Evolutionary conservation across 2,797 vertebrate genomes (phyloP).

Genomic region (Selene dorsalis): DNA sequence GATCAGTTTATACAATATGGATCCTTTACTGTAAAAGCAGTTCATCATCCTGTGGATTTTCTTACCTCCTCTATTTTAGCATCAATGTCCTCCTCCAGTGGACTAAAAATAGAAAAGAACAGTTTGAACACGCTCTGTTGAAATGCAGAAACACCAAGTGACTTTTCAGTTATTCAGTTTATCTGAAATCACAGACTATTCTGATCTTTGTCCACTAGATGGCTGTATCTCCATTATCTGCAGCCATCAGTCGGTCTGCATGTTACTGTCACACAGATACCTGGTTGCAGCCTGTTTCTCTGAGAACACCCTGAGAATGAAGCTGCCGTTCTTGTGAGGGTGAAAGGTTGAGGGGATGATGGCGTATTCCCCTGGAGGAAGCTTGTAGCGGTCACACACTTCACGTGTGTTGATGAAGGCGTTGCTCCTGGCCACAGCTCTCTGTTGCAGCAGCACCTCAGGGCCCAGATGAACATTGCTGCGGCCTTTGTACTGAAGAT

Average conservation of each 20-base stretch:
- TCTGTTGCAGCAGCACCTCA: slow-evolving; percentile 78
- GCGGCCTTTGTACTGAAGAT: slow-evolving; percentile 80
- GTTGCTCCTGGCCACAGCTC: slow-evolving; percentile 72
- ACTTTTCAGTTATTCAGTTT: too few relatives aligned
- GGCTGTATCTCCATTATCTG: background rate
- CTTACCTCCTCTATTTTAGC: slow-evolving; percentile 88
- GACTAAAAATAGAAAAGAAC: slow-evolving; percentile 74
- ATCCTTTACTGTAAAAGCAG: background rate
- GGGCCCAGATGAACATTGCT: slow-evolving; percentile 87
- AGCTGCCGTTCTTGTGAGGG: slow-evolving; percentile 79
- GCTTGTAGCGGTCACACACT: slow-evolving; percentile 80
- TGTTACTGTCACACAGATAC: slow-evolving; percentile 50
- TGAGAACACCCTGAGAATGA: slow-evolving; percentile 84
- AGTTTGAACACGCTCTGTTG: slow-evolving; percentile 22
- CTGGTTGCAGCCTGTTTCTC: slow-evolving; percentile 80
- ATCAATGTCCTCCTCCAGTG: slow-evolving; percentile 85
- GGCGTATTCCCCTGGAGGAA: slow-evolving; percentile 84
- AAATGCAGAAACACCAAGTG: background rate
- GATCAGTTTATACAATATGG: too few relatives aligned
- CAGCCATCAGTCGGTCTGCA: too few relatives aligned
- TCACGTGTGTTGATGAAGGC: slow-evolving; percentile 82
- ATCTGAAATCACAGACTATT: too few relatives aligned
- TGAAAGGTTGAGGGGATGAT: slow-evolving; percentile 84
- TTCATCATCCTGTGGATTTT: background rate
- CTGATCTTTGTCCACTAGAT: slow-evolving; percentile 36